A percentile compares a stretch with the other conserved stretches of the same genome.
phyloP scores from a whole-genome alignment of 1,140 invertebrate species.

The Drosophila sturtevanti region DNA sequence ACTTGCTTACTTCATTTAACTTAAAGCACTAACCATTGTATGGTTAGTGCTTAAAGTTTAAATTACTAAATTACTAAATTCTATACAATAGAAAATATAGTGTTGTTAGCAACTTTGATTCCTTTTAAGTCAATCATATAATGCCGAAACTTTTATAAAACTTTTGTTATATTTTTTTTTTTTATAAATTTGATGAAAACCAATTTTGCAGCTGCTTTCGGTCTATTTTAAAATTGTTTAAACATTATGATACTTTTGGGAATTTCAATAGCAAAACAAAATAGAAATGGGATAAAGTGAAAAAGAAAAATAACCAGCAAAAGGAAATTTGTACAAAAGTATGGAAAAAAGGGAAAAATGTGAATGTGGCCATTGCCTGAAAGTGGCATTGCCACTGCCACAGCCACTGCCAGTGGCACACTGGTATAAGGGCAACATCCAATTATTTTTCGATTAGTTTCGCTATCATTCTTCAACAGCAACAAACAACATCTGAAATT shows the following conservation, averaged over 20 bases:
- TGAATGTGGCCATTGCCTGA: slow-evolving; percentile 1
- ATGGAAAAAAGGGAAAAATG: slow-evolving; percentile 46
- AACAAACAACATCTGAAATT: slow-evolving; percentile 55
- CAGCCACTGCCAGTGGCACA: not conserved
- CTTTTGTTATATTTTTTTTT: too few relatives aligned
- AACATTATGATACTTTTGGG: slow-evolving; percentile 82
- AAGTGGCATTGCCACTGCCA: slow-evolving; percentile 16
- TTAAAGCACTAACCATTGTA: too few relatives aligned
- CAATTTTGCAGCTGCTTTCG: slow-evolving; percentile 59
- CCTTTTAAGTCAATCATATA: not conserved
- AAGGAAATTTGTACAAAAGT: slow-evolving; percentile 26
- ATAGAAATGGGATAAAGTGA: slow-evolving; percentile 39
- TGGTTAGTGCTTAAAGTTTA: too few relatives aligned
- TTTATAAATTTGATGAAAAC: not conserved
- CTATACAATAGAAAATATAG: too few relatives aligned
- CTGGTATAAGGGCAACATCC: slow-evolving; percentile 59
- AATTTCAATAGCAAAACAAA: slow-evolving; percentile 67
- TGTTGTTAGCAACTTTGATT: too few relatives aligned
- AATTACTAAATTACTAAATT: too few relatives aligned
- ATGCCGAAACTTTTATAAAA: not conserved
- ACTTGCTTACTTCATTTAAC: too few relatives aligned
- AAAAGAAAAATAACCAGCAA: slow-evolving; percentile 29
- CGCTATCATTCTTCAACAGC: slow-evolving; percentile 79
- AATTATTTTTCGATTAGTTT: slow-evolving; percentile 83
- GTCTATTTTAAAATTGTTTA: slow-evolving; percentile 68